Percentiles rank a stretch among this genome's conserved stretches.
Evolutionary conservation across 2,888 invertebrate species (phyloP).

Genomic region (Strigamia maritima): DNA sequence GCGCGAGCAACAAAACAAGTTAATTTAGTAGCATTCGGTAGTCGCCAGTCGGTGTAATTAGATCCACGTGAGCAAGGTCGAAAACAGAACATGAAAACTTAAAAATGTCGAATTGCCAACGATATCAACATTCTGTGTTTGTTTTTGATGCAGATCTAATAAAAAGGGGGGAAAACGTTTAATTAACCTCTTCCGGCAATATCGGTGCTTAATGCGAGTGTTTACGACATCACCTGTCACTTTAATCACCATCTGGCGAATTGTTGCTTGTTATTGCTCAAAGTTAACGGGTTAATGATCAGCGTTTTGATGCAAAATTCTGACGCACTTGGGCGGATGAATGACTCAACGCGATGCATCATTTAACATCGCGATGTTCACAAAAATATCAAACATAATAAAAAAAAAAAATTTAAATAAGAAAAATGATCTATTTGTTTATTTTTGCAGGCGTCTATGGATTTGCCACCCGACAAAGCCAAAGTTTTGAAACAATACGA

Average conservation of each 20-base stretch:
- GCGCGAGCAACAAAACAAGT: background rate
- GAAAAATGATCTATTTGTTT: conserved; percentile 41
- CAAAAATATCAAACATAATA: background rate
- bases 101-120: background rate
- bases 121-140: background rate
- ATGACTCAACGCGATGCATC: background rate
- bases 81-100: background rate
- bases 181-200: background rate
- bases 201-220: too few species aligned
- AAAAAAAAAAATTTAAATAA: background rate
- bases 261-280: background rate
- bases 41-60: background rate
- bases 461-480: conserved; percentile 97
- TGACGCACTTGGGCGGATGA: background rate
- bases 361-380: background rate
- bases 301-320: background rate
- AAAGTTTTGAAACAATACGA: conserved; percentile 77
- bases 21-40: background rate
- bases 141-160: background rate
- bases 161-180: background rate
- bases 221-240: too few species aligned
- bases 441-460: conserved; percentile 90
- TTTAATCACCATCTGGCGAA: background rate
- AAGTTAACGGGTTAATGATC: background rate
- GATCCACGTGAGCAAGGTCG: conserved; percentile 10